phyloP scores from a whole-genome alignment of 2,888 invertebrate species.

The Cheilosia soror region DNA sequence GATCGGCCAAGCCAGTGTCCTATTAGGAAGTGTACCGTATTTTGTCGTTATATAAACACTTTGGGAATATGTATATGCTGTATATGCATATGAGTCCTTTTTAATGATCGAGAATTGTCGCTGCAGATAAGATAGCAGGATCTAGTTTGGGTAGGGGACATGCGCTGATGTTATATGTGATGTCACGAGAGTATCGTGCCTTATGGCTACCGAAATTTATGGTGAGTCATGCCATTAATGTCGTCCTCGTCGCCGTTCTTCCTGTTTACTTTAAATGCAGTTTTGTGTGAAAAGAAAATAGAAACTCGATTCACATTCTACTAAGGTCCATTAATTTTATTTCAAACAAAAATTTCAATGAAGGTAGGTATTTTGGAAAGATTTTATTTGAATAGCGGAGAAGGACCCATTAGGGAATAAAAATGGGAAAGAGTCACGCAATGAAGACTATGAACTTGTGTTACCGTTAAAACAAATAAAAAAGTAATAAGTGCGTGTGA shows the following conservation, averaged over 20 bases:
- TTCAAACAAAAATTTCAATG: not conserved
- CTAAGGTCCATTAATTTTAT: slow-evolving; percentile 42
- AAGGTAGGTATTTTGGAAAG: not conserved
- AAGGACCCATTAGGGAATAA: not conserved
- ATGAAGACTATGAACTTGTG: not conserved
- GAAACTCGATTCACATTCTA: slow-evolving; percentile 28
- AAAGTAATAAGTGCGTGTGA: not conserved
- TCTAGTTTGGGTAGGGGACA: slow-evolving; percentile 42
- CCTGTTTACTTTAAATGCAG: slow-evolving; percentile 56
- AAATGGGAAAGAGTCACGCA: not conserved
- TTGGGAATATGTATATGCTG: slow-evolving; percentile 7
- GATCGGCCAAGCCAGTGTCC: slow-evolving; percentile 50
- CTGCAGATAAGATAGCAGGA: slow-evolving; percentile 62
- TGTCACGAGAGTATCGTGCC: slow-evolving; percentile 63
- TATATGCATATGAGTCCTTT: slow-evolving; percentile 21
- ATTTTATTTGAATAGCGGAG: slow-evolving; percentile 36
- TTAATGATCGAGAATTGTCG: slow-evolving; percentile 59
- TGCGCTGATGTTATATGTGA: slow-evolving; percentile 38
- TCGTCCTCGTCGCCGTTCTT: slow-evolving; percentile 50
- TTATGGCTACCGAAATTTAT: slow-evolving; percentile 68
- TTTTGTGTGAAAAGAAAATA: slow-evolving; percentile 71
- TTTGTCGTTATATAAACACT: slow-evolving; percentile 46
- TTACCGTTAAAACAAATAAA: not conserved
- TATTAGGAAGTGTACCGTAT: slow-evolving; percentile 63
- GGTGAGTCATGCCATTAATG: slow-evolving; percentile 68